These are phyloP conservation scores for Cottus gobio DNA, from an alignment of 2,113 vertebrate genomes.

Conservation along the genomic window DNA sequence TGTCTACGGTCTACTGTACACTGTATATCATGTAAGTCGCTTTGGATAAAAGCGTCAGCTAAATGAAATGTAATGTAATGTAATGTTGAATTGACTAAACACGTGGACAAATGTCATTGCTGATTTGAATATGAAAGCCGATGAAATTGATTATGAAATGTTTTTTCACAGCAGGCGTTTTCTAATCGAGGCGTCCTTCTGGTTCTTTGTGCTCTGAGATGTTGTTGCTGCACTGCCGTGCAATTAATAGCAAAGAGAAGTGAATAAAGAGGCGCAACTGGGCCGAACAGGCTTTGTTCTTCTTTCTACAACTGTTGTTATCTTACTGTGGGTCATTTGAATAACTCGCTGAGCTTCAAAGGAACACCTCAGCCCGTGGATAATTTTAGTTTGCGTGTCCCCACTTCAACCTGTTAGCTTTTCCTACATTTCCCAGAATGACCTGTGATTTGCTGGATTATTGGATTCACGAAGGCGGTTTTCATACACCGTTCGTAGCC, in stretches of 20 bases:
- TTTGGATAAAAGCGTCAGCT: too few species aligned
- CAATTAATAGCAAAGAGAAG: conserved; percentile 9
- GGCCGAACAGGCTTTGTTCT: conserved; percentile 22
- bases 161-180: not conserved
- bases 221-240: not conserved
- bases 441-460: not conserved
- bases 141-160: conserved; percentile 23
- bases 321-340: not conserved
- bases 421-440: not conserved
- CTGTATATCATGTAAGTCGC: too few species aligned
- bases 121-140: conserved; percentile 30
- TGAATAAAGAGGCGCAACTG: not conserved
- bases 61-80: too few species aligned
- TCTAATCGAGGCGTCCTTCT: not conserved
- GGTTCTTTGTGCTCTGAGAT: not conserved
- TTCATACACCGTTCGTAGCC: not conserved
- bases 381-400: not conserved
- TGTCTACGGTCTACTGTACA: too few species aligned
- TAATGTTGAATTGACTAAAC: conserved; percentile 12
- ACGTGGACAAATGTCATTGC: not conserved
- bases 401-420: not conserved
- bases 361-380: not conserved
- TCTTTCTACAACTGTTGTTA: not conserved
- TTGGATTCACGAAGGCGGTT: not conserved
- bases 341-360: not conserved